Evolutionary conservation across 2,888 invertebrate genomes (phyloP).

Genomic region (Scaptomyza reducta): DNA sequence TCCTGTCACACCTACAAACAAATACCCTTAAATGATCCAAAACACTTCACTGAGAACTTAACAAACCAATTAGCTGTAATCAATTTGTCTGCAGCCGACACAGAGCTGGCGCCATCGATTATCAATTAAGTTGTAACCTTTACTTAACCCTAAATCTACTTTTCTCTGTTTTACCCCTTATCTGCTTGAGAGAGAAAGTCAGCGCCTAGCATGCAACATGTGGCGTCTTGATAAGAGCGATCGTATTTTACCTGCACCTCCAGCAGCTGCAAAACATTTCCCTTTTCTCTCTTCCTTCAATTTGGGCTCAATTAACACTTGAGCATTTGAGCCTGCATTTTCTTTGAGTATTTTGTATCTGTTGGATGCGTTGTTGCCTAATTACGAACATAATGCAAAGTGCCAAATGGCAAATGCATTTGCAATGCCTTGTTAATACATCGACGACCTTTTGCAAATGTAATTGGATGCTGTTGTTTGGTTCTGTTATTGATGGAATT

Average conservation of each 20-base stretch:
- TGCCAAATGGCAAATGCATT: constrained; percentile 69
- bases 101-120: constrained; percentile 63
- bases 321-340: constrained; percentile 12
- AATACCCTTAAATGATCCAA: constrained; percentile 8
- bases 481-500: constrained; percentile 16
- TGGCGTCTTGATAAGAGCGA: constrained; percentile 36
- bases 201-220: constrained; percentile 39
- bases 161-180: constrained; percentile 23
- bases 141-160: constrained; percentile 16
- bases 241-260: constrained; percentile 43
- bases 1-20: constrained; percentile 40
- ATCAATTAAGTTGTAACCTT: constrained; percentile 54
- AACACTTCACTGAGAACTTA: constrained; percentile 18
- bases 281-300: neutral
- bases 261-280: constrained; percentile 43
- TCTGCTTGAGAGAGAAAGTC: constrained; percentile 42
- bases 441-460: constrained; percentile 58
- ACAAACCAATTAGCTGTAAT: constrained; percentile 60
- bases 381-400: constrained; percentile 75
- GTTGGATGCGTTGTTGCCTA: constrained; percentile 60
- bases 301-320: constrained; percentile 54
- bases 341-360: constrained; percentile 12
- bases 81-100: constrained; percentile 62
- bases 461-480: constrained; percentile 64
- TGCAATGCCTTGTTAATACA: constrained; percentile 64